phyloP scores from a whole-genome alignment of 2,888 invertebrate genomes.

The Archips crataeganus region DNA sequence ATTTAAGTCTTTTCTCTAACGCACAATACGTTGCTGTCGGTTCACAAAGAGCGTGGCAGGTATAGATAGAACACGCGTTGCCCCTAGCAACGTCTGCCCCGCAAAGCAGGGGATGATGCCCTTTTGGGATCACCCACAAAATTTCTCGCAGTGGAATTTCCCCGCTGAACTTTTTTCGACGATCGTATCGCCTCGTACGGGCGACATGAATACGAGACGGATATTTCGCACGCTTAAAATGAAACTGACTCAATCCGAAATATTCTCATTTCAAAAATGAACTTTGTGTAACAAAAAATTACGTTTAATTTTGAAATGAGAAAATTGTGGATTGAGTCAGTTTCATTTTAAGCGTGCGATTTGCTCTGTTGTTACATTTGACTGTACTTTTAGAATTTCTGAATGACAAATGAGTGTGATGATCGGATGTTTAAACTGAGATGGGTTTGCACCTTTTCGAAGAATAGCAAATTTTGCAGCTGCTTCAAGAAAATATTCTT shows the following conservation, averaged over 20 bases:
- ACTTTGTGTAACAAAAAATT: too few relatives aligned
- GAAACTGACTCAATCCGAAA: too few relatives aligned
- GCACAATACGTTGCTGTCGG: slow-evolving; percentile 53
- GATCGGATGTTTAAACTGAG: neutral
- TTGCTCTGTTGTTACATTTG: slow-evolving; percentile 31
- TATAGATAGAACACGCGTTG: slow-evolving; percentile 74
- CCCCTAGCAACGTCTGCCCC: slow-evolving; percentile 68
- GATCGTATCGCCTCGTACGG: slow-evolving; percentile 51
- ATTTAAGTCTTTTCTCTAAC: slow-evolving; percentile 65
- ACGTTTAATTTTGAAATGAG: too few relatives aligned
- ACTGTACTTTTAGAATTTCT: slow-evolving; percentile 3
- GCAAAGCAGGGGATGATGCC: slow-evolving; percentile 66
- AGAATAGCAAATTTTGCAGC: slow-evolving; percentile 4
- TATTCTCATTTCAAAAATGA: too few relatives aligned
- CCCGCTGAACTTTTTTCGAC: slow-evolving; percentile 71
- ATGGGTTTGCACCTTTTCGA: neutral
- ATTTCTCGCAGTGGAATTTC: slow-evolving; percentile 74
- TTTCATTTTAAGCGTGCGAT: too few relatives aligned
- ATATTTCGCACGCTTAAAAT: slow-evolving; percentile 1
- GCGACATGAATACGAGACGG: slow-evolving; percentile 44
- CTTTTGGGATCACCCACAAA: slow-evolving; percentile 70
- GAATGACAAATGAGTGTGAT: slow-evolving; percentile 9
- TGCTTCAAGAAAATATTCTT: slow-evolving; percentile 19
- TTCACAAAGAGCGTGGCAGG: slow-evolving; percentile 59
- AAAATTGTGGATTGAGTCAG: too few relatives aligned